Base-by-base conservation (phyloP, 2,797 vertebrate genomes). In the Microctenopoma lineatum region DNA sequence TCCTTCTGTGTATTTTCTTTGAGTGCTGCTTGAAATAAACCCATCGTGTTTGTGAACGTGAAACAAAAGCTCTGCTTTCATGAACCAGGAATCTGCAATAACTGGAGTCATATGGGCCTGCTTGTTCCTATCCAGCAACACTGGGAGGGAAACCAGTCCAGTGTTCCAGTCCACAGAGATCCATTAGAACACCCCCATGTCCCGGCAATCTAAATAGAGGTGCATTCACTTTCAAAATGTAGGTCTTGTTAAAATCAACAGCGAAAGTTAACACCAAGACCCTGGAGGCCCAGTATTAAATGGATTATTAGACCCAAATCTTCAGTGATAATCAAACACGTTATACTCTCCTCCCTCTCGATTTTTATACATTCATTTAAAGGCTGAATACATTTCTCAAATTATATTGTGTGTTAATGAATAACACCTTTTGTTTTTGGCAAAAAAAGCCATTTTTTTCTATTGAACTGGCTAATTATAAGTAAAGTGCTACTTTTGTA, bases 1-100 rank as follows among this genome's bases (percentile, higher is more conserved):
- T 79, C 72, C 82, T 57, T 61, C 62, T 83, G 80, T 92, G 77
- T 93, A 89, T 93, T 94, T 80, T 89, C 83, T 89, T 91, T 88
- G 69, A 84, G 80, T 9, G 45, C 74, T 21, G 77, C 75, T 63
- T 82, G 86, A 91, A 92, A 88, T 81, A 79, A 90, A 88, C 72
- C 84, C 83, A 79, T 83, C 85, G 69, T 84, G 81, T 90, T 90
- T 68, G 84, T 89, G 82, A 91, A 92, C 77, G 86, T 87, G 87
- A 85, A 89, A 87, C 83, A 81, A 85, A 88, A 86, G 83, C 89
- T 88, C 81, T 84, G 66, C 70, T 89, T 84, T 90, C 84, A 81
- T 63, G 73, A 89, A 88, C 64, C 80, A 60, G 77, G 80, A 85
- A 73, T 81, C 75, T 15, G 67, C 75, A 86, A 91, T 92, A 92